Conservation (phyloP, 2,888 invertebrate species). For the Pegoplata infirma region DNA sequence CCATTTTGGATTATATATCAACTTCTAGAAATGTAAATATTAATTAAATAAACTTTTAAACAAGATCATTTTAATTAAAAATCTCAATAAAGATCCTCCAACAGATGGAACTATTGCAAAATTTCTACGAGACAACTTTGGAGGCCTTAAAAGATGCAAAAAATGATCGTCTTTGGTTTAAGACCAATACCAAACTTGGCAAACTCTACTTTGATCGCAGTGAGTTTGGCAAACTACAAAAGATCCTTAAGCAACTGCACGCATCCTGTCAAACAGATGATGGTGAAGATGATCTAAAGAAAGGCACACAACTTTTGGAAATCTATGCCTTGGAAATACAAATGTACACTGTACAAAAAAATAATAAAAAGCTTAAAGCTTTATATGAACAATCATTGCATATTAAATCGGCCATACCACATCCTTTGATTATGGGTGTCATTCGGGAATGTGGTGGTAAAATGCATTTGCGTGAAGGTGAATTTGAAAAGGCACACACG, state of each 20-base stretch:
- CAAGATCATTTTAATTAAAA: background rate
- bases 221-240: constrained; percentile 95
- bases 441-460: constrained; percentile 99
- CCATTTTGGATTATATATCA: constrained; percentile 99
- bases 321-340: constrained; percentile 99
- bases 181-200: constrained; percentile 99
- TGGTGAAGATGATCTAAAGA: constrained; percentile 97
- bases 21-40: constrained; percentile 96
- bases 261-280: constrained; percentile 98
- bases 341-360: constrained; percentile 99
- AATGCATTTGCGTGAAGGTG: constrained; percentile 99
- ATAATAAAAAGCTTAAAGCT: constrained; percentile 97
- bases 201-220: constrained; percentile 98
- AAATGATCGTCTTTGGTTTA: constrained; percentile 99
- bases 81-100: constrained; percentile 9
- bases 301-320: constrained; percentile 97
- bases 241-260: constrained; percentile 97
- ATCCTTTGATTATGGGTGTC: constrained; percentile 99
- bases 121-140: constrained; percentile 98
- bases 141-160: constrained; percentile 98
- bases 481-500: constrained; percentile 99
- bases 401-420: constrained; percentile 99
- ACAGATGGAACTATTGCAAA: constrained; percentile 97
- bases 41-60: background rate
- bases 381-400: constrained; percentile 98